Percentiles rank a stretch among this genome's conserved stretches.
Conservation (phyloP, 2,797 vertebrate genomes). For the Loris lydekkerianus region DNA sequence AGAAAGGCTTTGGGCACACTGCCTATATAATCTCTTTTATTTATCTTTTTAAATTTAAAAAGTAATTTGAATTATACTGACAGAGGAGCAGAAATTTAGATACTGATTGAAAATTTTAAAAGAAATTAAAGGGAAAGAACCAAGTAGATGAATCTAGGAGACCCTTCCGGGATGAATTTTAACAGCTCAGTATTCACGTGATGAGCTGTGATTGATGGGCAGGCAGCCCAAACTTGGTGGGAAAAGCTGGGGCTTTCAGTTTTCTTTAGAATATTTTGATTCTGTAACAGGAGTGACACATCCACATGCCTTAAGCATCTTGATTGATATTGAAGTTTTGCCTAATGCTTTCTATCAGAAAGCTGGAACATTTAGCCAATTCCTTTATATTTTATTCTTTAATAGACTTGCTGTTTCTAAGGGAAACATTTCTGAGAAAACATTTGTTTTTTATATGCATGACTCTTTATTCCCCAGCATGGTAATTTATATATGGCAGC, state of each 20-base stretch:
- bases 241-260: not conserved
- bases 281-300: constrained; percentile 46
- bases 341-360: constrained; percentile 53
- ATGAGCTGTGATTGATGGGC: constrained; percentile 10
- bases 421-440: constrained; percentile 36
- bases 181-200: not conserved
- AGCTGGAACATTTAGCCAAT: constrained; percentile 10
- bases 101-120: constrained; percentile 54
- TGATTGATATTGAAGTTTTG: constrained; percentile 41
- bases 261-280: constrained; percentile 66
- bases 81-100: constrained; percentile 6
- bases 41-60: constrained; percentile 42
- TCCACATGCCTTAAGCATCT: not conserved
- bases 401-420: constrained; percentile 16
- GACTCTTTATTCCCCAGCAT: not conserved
- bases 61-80: not conserved
- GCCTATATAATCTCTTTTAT: not conserved
- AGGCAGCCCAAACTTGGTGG: constrained; percentile 2
- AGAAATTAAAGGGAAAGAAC: not conserved
- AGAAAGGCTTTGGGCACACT: not conserved
- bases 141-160: not conserved
- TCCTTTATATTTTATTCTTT: constrained; percentile 17
- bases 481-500: not conserved
- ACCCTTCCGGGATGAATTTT: constrained; percentile 1
- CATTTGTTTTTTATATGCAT: constrained; percentile 10